Evolutionary conservation across 2,888 invertebrate genomes (phyloP), one percentile per base, ranked within the genome.

Genomic region (Piscicola geometra): DNA sequence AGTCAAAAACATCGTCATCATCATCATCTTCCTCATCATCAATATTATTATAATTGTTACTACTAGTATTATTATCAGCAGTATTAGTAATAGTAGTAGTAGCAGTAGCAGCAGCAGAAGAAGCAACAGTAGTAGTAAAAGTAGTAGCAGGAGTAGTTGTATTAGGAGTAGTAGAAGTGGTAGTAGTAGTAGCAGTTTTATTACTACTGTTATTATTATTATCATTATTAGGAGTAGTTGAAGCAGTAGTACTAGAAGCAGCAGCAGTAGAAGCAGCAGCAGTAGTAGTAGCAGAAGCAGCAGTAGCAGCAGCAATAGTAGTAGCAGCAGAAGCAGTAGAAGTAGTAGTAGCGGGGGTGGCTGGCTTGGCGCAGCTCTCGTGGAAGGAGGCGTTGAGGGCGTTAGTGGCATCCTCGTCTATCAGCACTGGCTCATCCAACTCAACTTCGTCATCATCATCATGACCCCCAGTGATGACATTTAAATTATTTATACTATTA

Each of bases 351-450:
- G n/a, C n/a, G n/a, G n/a, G n/a, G n/a, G n/a, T n/a, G n/a, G n/a
- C n/a, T n/a, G n/a, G n/a, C n/a, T n/a, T 67, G 33, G 28, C 33
- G 67, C 28, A 15, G 12, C 30, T 64, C 25, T 25, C 30, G 33
- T 67, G 33, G 35, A 67, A 67, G 33, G 67, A 32, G n/a, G 32
- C 67, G 21, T 67, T 67, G 15, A 67, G 33, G 5, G 5, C 21
- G 30, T 18, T 32, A 30, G 3, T 35, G 67, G 18, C 67, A n/a
- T 67, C 67, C 3, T 67, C 67, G 32, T 35, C 32, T 28, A 35
- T 67, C 35, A 67, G n/a, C 12, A 67, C 67, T 9, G 67, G 67
- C 12, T 67, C n/a, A n/a, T 67, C 67, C 28, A 67, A n/a, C 28
- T 67, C 15, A 2, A 5, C 33, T 21, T 67, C 67, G 5, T 67